phyloP scores from a whole-genome alignment of 2,113 vertebrate species.

The human (Homo sapiens) region GRCh38 chr12:89123001-89123500 shows the following conservation, averaged over 20 bases:
- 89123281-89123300: not conserved
- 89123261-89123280: not conserved
- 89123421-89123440: not conserved
- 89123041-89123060: not conserved
- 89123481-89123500: not conserved
- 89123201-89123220: not conserved
- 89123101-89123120: not conserved
- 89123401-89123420: accelerated
- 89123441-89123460: not conserved
- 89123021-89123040: not conserved
- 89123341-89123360: not conserved
- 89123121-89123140: not conserved
- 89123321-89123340: not conserved
- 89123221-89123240: not conserved
- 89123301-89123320: not conserved
- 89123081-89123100: conserved; percentile 29
- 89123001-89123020: not conserved
- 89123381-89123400: no score
- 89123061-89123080: not conserved
- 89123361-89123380: no score
- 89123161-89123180: not conserved
- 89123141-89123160: not conserved
- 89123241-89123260: not conserved
- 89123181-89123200: not conserved
- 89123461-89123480: not conserved